Conservation (phyloP, 2,888 invertebrate genomes). For the Imbricaverruca yamaguchii region DNA sequence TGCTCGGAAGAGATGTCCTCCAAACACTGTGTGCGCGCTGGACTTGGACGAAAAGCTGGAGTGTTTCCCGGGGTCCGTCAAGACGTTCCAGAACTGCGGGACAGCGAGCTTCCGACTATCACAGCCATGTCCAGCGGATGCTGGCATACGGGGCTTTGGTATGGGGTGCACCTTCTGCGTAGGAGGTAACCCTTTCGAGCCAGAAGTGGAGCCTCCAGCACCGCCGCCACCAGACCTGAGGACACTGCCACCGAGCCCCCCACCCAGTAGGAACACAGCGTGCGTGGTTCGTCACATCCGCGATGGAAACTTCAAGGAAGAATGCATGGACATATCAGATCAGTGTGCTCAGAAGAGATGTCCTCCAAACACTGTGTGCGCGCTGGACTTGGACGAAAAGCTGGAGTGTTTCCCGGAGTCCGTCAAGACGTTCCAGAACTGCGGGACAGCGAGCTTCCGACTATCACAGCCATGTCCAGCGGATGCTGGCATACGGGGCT, state of each 20-base stretch:
- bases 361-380: neutral
- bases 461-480: neutral
- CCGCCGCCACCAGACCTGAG: neutral
- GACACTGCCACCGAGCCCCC: no score
- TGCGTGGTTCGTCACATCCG: neutral
- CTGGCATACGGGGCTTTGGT: neutral
- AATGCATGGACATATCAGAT: neutral
- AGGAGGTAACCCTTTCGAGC: neutral
- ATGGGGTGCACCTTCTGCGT: slow-evolving; percentile 1
- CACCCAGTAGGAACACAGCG: neutral
- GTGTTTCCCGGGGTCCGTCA: neutral
- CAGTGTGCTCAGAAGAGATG: neutral
- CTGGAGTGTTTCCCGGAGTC: neutral
- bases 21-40: neutral
- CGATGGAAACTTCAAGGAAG: neutral
- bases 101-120: neutral
- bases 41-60: neutral
- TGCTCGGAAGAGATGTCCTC: neutral
- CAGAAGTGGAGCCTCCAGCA: neutral
- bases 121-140: neutral
- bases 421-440: neutral
- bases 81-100: neutral
- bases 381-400: neutral
- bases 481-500: neutral
- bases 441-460: neutral